phyloP scores from a whole-genome alignment of 2,888 invertebrate species.

The Meghimatium bilineatum region DNA sequence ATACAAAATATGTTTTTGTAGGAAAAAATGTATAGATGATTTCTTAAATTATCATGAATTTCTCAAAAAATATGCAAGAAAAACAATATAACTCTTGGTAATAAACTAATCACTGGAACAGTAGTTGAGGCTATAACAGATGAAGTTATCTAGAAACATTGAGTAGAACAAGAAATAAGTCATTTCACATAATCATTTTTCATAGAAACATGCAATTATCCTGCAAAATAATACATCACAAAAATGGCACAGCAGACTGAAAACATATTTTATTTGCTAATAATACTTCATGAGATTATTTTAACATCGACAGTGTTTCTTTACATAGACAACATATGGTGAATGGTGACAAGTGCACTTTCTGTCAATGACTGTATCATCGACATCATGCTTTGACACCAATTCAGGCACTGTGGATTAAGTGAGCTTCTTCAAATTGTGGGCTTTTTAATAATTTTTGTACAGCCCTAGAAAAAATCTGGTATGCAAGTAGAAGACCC shows the following conservation, averaged over 20 bases:
- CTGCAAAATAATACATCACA: background rate
- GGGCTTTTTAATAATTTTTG: background rate
- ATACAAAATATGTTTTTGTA: background rate
- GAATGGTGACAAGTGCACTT: no score
- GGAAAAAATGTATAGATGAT: background rate
- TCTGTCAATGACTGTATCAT: background rate
- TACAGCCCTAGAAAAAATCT: no score
- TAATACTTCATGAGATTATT: background rate
- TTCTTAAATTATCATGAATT: background rate
- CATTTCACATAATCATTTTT: background rate
- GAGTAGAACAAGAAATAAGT: background rate
- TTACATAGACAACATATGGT: background rate
- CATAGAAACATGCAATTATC: background rate
- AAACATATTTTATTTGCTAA: background rate
- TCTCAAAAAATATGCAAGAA: background rate
- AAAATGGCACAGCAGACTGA: background rate
- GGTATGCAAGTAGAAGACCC: no score
- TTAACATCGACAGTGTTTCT: background rate
- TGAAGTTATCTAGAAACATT: background rate
- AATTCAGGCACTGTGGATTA: background rate
- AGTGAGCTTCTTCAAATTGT: background rate
- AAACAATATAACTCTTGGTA: background rate
- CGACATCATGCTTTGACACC: background rate
- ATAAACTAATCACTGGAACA: background rate
- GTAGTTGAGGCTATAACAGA: background rate